Evolutionary conservation across 37 sponge, comb jelly and placozoan species (phyloP), one percentile per base, ranked within the genome.

Genomic region (Diacarnus erythraeanus): DNA sequence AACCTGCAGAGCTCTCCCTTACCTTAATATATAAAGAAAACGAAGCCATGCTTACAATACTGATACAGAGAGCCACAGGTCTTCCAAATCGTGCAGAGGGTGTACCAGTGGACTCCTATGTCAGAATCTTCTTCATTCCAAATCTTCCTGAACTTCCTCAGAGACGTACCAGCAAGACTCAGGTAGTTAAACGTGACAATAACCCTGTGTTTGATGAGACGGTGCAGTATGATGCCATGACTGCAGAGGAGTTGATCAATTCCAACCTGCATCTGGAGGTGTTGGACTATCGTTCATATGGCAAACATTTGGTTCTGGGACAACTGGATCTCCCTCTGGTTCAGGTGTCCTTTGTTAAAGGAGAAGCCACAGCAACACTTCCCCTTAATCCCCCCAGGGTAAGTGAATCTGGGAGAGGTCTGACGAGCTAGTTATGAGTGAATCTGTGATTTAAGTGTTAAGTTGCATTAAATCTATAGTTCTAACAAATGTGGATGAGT

Each of bases 241-340:
- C 60, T 31, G 27, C 23, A 2, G 84, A 79, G 44, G 89, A 89
- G 47, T 38, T 89, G 29, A 66, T 80, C 38, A 74, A 79, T 63
- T 84, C 84, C 57, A 80, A 60, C 40, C 76, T 89, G 5, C 89
- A 89, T 23, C 44, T 89, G 22, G 75, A 89, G 29, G 84, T 80
- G 8, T 37, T 87, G 54, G 88, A 87, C 61, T 77, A 87, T 35
- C 59, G 63, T 22, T 37, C 77, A 30, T 81, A 76, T 31, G 88
- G 88, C 33, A 80, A 76, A 38, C 82, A 87, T 42, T 39, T 35
- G 29, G 37, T 87, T 5, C 38, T 87, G 44, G 88, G 82, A 22
- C 70, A 70, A 37, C 51, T 26, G 0, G 56, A 59, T 34, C 40
- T 87, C 0, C 35, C 77, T 9, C 78, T 87, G 65, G 77, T 27